A percentile compares a stretch with the other conserved stretches of the same genome.
phyloP scores from a whole-genome alignment of 2,888 invertebrate genomes.

The Ellobium chinense region DNA sequence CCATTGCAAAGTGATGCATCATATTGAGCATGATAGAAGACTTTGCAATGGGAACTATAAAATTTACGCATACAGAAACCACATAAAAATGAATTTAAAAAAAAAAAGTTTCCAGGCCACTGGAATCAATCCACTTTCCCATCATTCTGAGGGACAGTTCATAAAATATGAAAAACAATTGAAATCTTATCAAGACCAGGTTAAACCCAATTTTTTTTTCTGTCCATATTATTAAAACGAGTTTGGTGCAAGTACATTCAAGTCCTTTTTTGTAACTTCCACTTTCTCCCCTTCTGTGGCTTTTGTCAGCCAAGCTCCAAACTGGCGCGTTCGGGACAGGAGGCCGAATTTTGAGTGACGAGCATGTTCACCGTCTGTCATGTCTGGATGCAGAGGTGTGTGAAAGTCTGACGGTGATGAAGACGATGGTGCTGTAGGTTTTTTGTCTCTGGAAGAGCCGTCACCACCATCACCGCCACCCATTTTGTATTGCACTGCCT shows the following conservation, averaged over 20 bases:
- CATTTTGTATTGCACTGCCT: background rate
- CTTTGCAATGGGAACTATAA: too few species aligned
- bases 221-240: constrained; percentile 23
- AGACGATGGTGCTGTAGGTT: background rate
- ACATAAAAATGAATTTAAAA: too few species aligned
- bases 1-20: too few species aligned
- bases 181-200: too few species aligned
- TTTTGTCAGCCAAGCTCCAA: constrained; percentile 35
- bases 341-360: constrained; percentile 11
- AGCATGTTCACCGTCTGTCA: background rate
- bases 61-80: too few species aligned
- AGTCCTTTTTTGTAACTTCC: constrained; percentile 33
- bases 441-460: background rate
- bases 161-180: too few species aligned
- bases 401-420: background rate
- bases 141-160: too few species aligned
- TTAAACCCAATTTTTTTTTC: too few species aligned
- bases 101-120: too few species aligned
- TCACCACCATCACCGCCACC: background rate
- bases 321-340: constrained; percentile 28
- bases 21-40: too few species aligned
- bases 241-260: constrained; percentile 33
- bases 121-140: too few species aligned
- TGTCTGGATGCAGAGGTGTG: background rate
- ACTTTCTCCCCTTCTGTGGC: constrained; percentile 28